Base-by-base conservation (phyloP, 1,140 invertebrate genomes). In the Pseudomyrmex dendroicus region DNA sequence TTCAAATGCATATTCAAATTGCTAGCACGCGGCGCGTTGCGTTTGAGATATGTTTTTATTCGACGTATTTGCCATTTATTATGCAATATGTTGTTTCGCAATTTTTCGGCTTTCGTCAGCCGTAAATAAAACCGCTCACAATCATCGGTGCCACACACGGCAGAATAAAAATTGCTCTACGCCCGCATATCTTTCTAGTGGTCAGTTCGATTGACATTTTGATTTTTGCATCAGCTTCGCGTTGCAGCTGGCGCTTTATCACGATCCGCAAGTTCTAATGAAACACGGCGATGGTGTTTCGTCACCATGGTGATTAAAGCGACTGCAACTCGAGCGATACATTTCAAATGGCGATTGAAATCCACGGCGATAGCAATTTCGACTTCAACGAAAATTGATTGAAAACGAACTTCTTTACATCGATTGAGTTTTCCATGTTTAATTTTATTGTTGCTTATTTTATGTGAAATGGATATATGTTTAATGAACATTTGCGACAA, bases 41-140 rank as follows among this genome's bases (percentile, higher is more conserved):
- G 50, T 52, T 52, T 52, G 50, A 52, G 50, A 35, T 59, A 70
- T 52, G 22, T 52, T 66, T 76, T 66, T 54, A 64, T 68, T 22
- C 50, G 76, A 44, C 7, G 57, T 72, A 72, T 80, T 68, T 68
- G 50, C 9, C 4, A 50, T 72, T 80, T 10, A 35, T 80, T 72
- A 59, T 48, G 44, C 76, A 61, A 61, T 48, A 12, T 20, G 8
- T 17, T 15, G 17, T 78, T 80, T 80, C n/a, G 20, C 22, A 72
- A 72, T 48, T 80, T 25, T 59, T 25, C 20, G 12, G 54, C 22
- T 70, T 78, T 78, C 54, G 54, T 78, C 64, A 50, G 15, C 7
- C 22, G 13, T 57, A n/a, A n/a, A 35, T 13, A 78, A 78, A 56
- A 2, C 13, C 17, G 52, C 52, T 78, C n/a, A 46, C 20, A 22